Conservation (phyloP, 1,140 invertebrate species). For the Apis cerana region DNA sequence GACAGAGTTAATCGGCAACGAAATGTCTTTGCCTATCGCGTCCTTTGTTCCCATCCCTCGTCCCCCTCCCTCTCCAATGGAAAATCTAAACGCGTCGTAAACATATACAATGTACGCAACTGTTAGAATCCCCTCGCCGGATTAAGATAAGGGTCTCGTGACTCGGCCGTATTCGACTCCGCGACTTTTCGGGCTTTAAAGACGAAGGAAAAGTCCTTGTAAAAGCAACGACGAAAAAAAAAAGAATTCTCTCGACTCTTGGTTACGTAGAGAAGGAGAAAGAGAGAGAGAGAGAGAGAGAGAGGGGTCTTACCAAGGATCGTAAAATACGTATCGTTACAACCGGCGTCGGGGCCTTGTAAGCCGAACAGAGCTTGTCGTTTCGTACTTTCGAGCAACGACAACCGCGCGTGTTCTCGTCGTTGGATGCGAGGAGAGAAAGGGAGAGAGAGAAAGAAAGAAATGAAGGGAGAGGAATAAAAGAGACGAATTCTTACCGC, state of each 20-base stretch:
- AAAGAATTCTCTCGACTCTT: no score
- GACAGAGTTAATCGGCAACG: slow-evolving; percentile 44
- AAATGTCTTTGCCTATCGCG: slow-evolving; percentile 25
- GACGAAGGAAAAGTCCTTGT: neutral
- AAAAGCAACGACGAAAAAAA: no score
- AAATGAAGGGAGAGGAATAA: no score
- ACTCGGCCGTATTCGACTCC: slow-evolving; percentile 24
- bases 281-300: slow-evolving; percentile 11
- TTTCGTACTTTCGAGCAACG: slow-evolving; percentile 37
- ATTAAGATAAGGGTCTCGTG: slow-evolving; percentile 53
- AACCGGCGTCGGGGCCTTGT: slow-evolving; percentile 36
- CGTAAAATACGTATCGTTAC: slow-evolving; percentile 57
- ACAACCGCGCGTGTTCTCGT: slow-evolving; percentile 11
- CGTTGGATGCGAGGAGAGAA: no score
- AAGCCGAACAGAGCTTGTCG: slow-evolving; percentile 43
- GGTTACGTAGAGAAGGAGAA: neutral
- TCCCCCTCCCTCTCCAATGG: neutral
- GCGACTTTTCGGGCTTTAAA: slow-evolving; percentile 43
- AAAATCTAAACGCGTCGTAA: slow-evolving; percentile 42
- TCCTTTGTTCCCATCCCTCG: slow-evolving; percentile 21
- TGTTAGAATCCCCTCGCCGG: slow-evolving; percentile 14
- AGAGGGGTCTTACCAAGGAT: slow-evolving; percentile 6
- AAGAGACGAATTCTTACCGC: slow-evolving; percentile 32
- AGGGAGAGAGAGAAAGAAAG: neutral
- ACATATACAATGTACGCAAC: slow-evolving; percentile 50